Conservation (phyloP, 2,888 invertebrate species). For the Sclerodermus sp. region DNA sequence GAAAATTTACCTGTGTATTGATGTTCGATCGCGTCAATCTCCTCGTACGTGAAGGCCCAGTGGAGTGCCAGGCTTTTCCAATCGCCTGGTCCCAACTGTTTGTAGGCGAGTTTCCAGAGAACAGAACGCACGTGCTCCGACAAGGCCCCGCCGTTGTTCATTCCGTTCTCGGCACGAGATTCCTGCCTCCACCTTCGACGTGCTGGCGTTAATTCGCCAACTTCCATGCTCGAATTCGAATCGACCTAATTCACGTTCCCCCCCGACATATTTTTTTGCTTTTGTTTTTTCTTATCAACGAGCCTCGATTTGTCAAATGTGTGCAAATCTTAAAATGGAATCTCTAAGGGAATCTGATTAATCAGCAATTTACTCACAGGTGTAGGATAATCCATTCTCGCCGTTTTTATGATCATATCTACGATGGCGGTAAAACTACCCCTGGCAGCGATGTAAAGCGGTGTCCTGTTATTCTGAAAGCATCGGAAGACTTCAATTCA, state of each 20-base stretch:
- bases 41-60: constrained; percentile 71
- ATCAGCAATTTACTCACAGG: constrained; percentile 60
- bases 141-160: constrained; percentile 35
- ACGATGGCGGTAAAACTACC: constrained; percentile 83
- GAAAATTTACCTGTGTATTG: constrained; percentile 66
- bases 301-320: too few species aligned
- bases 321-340: too few species aligned
- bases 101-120: constrained; percentile 63
- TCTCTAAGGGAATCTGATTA: too few species aligned
- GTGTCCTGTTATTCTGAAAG: constrained; percentile 68
- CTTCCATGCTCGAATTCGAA: constrained; percentile 37
- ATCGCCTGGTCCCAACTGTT: constrained; percentile 65
- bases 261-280: too few species aligned
- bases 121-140: constrained; percentile 58
- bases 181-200: constrained; percentile 45
- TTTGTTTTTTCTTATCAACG: too few species aligned
- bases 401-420: constrained; percentile 78
- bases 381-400: constrained; percentile 68
- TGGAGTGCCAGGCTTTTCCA: constrained; percentile 69
- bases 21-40: constrained; percentile 70
- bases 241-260: too few species aligned
- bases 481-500: too few species aligned
- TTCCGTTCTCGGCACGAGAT: constrained; percentile 32
- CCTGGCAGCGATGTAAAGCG: constrained; percentile 75
- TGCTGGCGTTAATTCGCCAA: constrained; percentile 42